A percentile compares a stretch with the other conserved stretches of the same genome.
phyloP scores from a whole-genome alignment of 2,797 vertebrate species.

The Salmo trutta region DNA sequence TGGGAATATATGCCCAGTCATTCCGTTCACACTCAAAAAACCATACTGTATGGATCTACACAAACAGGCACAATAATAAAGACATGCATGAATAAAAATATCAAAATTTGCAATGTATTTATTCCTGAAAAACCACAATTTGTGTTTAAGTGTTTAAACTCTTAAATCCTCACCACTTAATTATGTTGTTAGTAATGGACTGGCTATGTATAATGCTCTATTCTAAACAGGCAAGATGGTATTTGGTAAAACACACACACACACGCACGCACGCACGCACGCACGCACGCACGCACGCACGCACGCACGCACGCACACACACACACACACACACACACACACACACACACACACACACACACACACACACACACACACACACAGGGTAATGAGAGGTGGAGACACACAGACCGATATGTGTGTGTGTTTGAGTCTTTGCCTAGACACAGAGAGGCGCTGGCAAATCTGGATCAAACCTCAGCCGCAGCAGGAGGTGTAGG shows the following conservation, averaged over 20 bases:
- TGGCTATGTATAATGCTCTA: neutral
- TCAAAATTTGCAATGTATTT: too few species aligned
- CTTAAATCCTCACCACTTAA: neutral
- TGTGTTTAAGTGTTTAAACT: neutral
- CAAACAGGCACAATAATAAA: neutral
- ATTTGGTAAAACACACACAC: neutral
- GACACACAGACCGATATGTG: constrained; percentile 14
- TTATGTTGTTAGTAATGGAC: neutral
- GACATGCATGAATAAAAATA: neutral
- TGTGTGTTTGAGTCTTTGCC: neutral
- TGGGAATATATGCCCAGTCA: neutral
- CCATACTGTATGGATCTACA: neutral
- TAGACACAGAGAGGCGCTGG: constrained; percentile 18
- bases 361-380: too few species aligned
- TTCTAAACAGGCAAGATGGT: neutral
- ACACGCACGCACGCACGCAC: too few species aligned
- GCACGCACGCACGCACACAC: neutral
- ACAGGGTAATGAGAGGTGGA: constrained; percentile 37
- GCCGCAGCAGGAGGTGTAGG: constrained; percentile 57
- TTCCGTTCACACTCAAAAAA: neutral
- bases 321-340: too few species aligned
- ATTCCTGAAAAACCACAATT: neutral
- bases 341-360: too few species aligned
- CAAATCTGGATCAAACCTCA: constrained; percentile 65
- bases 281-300: neutral